Evolutionary conservation across 2,888 invertebrate species (phyloP).

Genomic region (Lasioglossum lativentre): DNA sequence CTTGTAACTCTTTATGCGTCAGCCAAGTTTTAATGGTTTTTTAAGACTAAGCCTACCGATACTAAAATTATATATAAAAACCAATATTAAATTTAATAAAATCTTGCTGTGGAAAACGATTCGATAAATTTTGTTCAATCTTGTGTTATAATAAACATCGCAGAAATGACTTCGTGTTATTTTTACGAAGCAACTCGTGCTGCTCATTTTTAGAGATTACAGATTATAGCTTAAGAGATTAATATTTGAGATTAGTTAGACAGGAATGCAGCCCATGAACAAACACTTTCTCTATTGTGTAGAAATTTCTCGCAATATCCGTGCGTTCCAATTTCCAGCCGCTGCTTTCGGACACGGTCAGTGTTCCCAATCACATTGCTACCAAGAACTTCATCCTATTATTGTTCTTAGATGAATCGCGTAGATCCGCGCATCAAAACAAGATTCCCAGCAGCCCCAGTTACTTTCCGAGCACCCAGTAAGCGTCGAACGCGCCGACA

Average conservation of each 20-base stretch:
- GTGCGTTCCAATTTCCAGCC: neutral
- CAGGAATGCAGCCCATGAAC: no score
- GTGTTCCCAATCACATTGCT: neutral
- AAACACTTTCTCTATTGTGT: no score
- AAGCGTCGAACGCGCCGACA: slow-evolving; percentile 29
- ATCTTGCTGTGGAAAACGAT: no score
- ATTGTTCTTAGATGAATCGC: neutral
- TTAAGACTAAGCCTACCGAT: neutral
- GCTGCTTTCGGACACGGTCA: neutral
- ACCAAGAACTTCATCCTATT: neutral
- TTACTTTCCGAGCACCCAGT: slow-evolving; percentile 16
- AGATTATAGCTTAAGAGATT: no score
- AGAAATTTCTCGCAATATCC: neutral
- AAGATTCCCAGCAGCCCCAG: neutral
- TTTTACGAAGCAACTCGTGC: no score
- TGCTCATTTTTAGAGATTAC: no score
- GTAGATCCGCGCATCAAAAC: neutral
- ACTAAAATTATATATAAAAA: no score
- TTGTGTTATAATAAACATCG: no score
- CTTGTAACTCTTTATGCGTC: neutral
- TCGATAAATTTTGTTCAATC: no score
- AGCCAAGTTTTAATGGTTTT: neutral
- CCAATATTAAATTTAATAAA: no score
- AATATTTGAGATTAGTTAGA: neutral
- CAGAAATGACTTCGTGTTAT: no score